A percentile compares a stretch with the other conserved stretches of the same genome.
Conservation (phyloP, 1,140 invertebrate species). For the Artemia franciscana region DNA sequence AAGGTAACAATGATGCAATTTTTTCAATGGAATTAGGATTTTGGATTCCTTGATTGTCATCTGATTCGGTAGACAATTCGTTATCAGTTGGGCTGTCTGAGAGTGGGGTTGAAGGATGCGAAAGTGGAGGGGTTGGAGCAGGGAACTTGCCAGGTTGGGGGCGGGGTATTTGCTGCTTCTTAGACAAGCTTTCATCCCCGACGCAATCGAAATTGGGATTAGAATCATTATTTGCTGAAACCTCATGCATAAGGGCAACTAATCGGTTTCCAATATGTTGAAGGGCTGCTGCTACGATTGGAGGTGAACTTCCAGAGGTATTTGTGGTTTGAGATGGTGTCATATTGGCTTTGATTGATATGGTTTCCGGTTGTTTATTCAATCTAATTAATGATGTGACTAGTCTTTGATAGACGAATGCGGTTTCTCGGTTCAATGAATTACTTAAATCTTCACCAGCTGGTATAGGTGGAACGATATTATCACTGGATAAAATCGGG, state of each 20-base stretch:
- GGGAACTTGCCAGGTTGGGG: slow-evolving; percentile 30
- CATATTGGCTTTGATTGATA: neutral
- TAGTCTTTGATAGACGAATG: slow-evolving; percentile 55
- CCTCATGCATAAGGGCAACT: slow-evolving; percentile 75
- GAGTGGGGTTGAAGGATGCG: neutral
- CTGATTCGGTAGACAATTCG: slow-evolving; percentile 16
- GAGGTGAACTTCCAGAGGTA: slow-evolving; percentile 45
- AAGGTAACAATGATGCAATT: neutral
- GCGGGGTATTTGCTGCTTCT: slow-evolving; percentile 22
- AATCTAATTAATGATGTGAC: slow-evolving; percentile 40
- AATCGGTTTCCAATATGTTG: slow-evolving; percentile 70
- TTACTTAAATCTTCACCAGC: slow-evolving; percentile 23
- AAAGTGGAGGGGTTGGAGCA: slow-evolving; percentile 26
- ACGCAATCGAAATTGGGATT: slow-evolving; percentile 14
- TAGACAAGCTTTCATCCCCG: slow-evolving; percentile 6
- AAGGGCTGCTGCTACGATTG: slow-evolving; percentile 73
- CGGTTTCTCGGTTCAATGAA: slow-evolving; percentile 33
- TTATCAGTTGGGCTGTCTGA: slow-evolving; percentile 17
- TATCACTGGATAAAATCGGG: slow-evolving; percentile 12
- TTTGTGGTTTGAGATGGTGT: slow-evolving; percentile 14
- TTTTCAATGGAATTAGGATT: neutral
- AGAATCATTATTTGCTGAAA: slow-evolving; percentile 34
- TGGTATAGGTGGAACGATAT: slow-evolving; percentile 21
- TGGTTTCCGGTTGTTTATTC: neutral
- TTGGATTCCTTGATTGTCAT: slow-evolving; percentile 7